A percentile compares a stretch with the other conserved stretches of the same genome.
Conservation (phyloP, 2,888 invertebrate species). For the Rhyacophila evoluta region DNA sequence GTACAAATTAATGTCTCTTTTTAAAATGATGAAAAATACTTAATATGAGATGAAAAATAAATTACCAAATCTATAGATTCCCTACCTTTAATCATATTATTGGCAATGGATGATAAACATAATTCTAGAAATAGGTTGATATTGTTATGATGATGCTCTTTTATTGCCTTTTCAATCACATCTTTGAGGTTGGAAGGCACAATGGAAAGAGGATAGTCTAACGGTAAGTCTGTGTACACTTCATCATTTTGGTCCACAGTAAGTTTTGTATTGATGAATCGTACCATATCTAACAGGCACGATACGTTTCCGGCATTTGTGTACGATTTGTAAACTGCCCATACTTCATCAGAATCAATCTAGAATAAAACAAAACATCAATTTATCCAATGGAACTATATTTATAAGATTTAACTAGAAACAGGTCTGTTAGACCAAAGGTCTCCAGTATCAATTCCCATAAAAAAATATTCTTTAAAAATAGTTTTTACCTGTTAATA, state of each 20-base stretch:
- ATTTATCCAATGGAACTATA: too few relatives aligned
- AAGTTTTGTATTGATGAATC: constrained; percentile 73
- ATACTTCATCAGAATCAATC: constrained; percentile 74
- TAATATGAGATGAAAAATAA: too few relatives aligned
- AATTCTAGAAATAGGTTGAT: constrained; percentile 78
- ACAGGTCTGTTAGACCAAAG: too few relatives aligned
- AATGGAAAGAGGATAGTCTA: constrained; percentile 71
- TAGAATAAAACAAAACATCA: constrained; percentile 60
- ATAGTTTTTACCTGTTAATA: too few relatives aligned
- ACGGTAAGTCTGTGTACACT: constrained; percentile 69
- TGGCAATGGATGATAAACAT: constrained; percentile 77
- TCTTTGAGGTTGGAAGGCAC: constrained; percentile 65
- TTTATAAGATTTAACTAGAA: too few relatives aligned
- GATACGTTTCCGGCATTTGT: constrained; percentile 78
- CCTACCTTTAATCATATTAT: constrained; percentile 77
- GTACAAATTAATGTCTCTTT: too few relatives aligned
- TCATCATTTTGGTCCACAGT: constrained; percentile 75
- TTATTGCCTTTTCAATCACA: constrained; percentile 67
- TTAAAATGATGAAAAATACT: too few relatives aligned
- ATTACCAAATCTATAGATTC: background rate
- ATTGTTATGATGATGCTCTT: constrained; percentile 74
- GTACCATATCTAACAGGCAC: constrained; percentile 78
- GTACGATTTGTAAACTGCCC: constrained; percentile 70
- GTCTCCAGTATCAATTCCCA: too few relatives aligned
- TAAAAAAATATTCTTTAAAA: too few relatives aligned